phyloP scores from a whole-genome alignment of 2,888 invertebrate species.

The Noctua comes region DNA sequence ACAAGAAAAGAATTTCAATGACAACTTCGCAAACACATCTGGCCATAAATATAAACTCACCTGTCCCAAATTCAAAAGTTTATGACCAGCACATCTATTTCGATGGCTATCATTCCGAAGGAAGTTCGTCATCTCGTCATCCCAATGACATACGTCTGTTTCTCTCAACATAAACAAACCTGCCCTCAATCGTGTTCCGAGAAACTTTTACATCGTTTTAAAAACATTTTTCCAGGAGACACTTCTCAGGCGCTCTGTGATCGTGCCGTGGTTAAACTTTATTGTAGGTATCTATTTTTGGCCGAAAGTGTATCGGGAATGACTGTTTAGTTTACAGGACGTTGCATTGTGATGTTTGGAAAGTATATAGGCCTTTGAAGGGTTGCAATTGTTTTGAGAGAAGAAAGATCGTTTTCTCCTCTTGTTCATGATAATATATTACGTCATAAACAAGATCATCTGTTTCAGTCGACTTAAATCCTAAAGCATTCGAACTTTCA shows the following conservation, averaged over 20 bases:
- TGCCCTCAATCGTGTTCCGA: constrained; percentile 85
- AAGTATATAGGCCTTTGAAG: constrained; percentile 1
- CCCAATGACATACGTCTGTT: constrained; percentile 84
- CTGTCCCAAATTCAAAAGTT: constrained; percentile 62
- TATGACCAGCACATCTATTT: constrained; percentile 75
- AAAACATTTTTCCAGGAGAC: constrained; percentile 84
- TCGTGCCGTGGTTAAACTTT: constrained; percentile 67
- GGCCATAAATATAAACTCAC: constrained; percentile 54
- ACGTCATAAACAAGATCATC: constrained; percentile 62
- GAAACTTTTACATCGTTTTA: constrained; percentile 86
- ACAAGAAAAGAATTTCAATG: constrained; percentile 28
- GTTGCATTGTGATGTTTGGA: constrained; percentile 30
- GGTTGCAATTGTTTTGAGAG: constrained; percentile 9
- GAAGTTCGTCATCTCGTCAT: constrained; percentile 74
- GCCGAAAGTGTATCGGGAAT: constrained; percentile 57
- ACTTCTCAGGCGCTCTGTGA: constrained; percentile 74
- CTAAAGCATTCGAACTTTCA: constrained; percentile 59
- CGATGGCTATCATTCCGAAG: constrained; percentile 72
- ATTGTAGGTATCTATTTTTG: constrained; percentile 72
- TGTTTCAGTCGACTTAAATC: constrained; percentile 54
- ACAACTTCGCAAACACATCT: constrained; percentile 39
- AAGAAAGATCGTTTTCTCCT: constrained; percentile 18
- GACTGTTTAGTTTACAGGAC: constrained; percentile 47
- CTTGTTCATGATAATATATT: constrained; percentile 45
- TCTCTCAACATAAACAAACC: constrained; percentile 84